Evolutionary conservation across 2,888 invertebrate species (phyloP).

Genomic region (Eilema depressum): DNA sequence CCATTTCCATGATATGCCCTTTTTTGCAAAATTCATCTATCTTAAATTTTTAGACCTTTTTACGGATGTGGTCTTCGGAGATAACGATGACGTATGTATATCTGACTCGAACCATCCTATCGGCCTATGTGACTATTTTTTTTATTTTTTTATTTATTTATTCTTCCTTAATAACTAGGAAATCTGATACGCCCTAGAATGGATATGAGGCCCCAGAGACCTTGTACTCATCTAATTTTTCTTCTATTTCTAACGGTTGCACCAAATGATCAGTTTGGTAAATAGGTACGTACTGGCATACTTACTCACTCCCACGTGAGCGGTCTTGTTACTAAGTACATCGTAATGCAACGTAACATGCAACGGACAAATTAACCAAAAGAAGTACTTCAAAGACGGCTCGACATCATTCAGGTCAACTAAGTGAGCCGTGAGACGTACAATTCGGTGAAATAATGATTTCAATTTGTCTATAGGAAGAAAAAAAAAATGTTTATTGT

Average conservation of each 20-base stretch:
- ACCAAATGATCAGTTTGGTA: constrained; percentile 3
- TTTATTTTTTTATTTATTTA: too few species aligned
- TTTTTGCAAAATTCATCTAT: neutral
- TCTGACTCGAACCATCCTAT: too few species aligned
- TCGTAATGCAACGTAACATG: constrained; percentile 52
- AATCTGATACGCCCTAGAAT: too few species aligned
- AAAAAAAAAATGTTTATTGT: constrained; percentile 3
- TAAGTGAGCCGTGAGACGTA: constrained; percentile 61
- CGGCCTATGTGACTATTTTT: too few species aligned
- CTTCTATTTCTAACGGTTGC: constrained; percentile 9
- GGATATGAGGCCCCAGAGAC: too few species aligned
- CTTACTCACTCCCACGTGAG: constrained; percentile 7
- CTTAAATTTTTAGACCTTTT: neutral
- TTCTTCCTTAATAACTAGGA: too few species aligned
- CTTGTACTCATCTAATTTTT: too few species aligned
- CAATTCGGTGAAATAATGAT: constrained; percentile 54
- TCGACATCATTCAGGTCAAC: constrained; percentile 70
- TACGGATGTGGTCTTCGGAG: too few species aligned
- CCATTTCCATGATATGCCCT: neutral
- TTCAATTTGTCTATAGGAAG: constrained; percentile 24
- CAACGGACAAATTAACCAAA: constrained; percentile 52
- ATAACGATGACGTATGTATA: too few species aligned
- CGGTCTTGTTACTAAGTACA: constrained; percentile 28
- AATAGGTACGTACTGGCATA: constrained; percentile 7
- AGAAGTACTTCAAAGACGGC: constrained; percentile 42